Evolutionary conservation across 2,888 invertebrate species (phyloP), one percentile per base, ranked within the genome.

Genomic region (Elgonia sp.): DNA sequence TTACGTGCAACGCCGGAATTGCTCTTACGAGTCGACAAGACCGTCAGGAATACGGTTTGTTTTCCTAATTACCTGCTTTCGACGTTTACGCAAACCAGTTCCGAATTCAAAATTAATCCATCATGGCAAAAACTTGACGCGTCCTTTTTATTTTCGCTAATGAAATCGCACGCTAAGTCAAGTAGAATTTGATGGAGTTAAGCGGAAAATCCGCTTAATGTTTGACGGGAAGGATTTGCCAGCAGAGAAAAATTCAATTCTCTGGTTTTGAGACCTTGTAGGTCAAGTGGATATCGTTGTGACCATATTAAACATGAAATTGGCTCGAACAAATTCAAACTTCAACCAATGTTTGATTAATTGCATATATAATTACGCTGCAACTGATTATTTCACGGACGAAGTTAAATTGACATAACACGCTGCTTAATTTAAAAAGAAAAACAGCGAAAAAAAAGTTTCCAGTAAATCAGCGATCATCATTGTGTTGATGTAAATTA

Each of bases 1-100:
- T 86, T 65, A 86, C 57, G 76, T 82, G 81, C 86, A 82, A 67
- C n/a, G 72, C 55, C 65, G 83, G 57, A 82, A 86, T 86, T 79
- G 82, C 86, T 83, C 70, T 76, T 70, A 76, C 67, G 16, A 81
- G 75, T 62, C 81, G 40, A 69, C 80, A 79, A 73, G 80, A 85
- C 73, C 80, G 57, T 85, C 79, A 75, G 81, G 57, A 70, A 75
- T 81, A 76, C 37, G 40, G 77, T 77, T 83, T 67, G 83, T 83
- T 86, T 83, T 80, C 80, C 80, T 75, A 84, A 87, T 79, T 84
- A 87, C 69, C 39, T 18, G 82, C 39, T 70, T 79, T n/a, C 55
- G 20, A 37, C 69, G 69, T 76, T 63, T 69, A 75, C 62, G 62
- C 69, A 39, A 73, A 63, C 57, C 60, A 81, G 76, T 73, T 65